Percentiles rank a stretch among this genome's conserved stretches.
These are phyloP conservation scores for Exephanes ischioxanthus DNA, from an alignment of 2,888 invertebrate species.

Conservation along the genomic window DNA sequence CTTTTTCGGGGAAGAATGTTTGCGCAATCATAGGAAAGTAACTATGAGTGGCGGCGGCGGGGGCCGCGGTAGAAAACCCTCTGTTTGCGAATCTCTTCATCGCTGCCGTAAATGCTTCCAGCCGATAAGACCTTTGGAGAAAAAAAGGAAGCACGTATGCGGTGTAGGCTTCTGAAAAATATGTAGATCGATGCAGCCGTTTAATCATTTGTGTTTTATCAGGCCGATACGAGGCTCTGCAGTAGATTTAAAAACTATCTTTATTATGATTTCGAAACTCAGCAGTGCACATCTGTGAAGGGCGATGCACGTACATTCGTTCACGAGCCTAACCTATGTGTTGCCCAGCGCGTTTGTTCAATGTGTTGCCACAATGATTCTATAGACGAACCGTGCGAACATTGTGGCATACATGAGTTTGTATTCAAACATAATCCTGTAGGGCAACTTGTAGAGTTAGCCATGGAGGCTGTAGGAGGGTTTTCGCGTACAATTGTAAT, in stretches of 20 bases:
- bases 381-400: too few relatives aligned
- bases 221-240: not conserved
- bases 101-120: conserved; percentile 14
- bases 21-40: not conserved
- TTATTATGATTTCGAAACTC: conserved; percentile 63
- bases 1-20: conserved; percentile 22
- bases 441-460: conserved; percentile 51
- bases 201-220: conserved; percentile 18
- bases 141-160: conserved; percentile 17
- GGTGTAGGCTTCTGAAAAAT: conserved; percentile 14
- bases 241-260: not conserved
- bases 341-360: too few relatives aligned
- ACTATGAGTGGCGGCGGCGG: not conserved
- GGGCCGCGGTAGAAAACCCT: not conserved
- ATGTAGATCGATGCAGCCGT: not conserved
- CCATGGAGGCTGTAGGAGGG: not conserved
- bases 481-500: conserved; percentile 50
- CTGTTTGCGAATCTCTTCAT: conserved; percentile 26
- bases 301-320: too few relatives aligned
- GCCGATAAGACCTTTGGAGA: conserved; percentile 5
- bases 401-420: too few relatives aligned
- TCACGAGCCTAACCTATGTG: too few relatives aligned
- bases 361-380: too few relatives aligned
- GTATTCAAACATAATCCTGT: conserved; percentile 20
- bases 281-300: conserved; percentile 37